phyloP scores from a whole-genome alignment of 2,113 vertebrate genomes.

The Neodon shergylaensis region DNA sequence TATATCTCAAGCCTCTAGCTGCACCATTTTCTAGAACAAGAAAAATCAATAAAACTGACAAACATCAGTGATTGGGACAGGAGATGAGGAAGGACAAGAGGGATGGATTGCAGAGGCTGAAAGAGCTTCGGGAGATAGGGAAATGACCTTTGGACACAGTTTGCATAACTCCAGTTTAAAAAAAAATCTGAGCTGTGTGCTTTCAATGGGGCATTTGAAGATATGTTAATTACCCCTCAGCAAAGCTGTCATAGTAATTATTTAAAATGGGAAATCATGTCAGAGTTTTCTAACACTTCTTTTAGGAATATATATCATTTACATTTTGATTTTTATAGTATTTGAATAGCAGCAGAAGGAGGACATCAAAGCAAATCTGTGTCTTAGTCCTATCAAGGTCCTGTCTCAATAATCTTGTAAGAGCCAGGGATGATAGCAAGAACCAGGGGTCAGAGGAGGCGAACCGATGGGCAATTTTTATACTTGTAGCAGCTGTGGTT shows the following conservation, averaged over 20 bases:
- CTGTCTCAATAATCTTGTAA: not conserved
- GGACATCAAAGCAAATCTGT: not conserved
- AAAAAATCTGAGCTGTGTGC: not conserved
- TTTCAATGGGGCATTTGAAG: not conserved
- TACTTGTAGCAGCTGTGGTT: not conserved
- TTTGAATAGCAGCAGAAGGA: not conserved
- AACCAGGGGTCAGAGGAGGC: not conserved
- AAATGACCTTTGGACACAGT: not conserved
- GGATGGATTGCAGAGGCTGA: not conserved
- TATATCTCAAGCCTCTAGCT: not conserved
- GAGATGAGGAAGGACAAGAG: not conserved
- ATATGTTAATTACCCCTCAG: not conserved
- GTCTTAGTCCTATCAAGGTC: not conserved
- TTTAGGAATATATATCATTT: conserved; percentile 38
- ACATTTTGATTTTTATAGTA: not conserved
- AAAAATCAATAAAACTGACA: not conserved
- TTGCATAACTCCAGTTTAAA: not conserved
- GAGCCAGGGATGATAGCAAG: not conserved
- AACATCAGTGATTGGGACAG: not conserved
- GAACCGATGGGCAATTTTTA: not conserved
- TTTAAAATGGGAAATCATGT: not conserved
- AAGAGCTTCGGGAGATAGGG: not conserved
- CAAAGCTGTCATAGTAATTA: not conserved
- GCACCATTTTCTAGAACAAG: not conserved
- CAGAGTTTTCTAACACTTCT: not conserved